phyloP scores from a whole-genome alignment of 2,888 invertebrate species.

The Perdita meconis region DNA sequence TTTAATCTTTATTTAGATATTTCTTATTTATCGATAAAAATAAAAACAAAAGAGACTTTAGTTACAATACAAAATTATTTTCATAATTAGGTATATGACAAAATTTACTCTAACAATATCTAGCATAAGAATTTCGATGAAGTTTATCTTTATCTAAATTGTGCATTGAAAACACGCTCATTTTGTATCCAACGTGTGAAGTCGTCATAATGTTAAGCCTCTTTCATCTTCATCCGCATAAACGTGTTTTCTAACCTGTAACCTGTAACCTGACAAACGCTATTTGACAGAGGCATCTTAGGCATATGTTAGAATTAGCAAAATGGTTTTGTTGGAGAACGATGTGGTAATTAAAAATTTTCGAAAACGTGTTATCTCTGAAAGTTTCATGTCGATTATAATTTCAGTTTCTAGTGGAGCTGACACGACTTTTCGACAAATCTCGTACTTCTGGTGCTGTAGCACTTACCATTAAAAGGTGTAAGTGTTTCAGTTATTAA shows the following conservation, averaged over 20 bases:
- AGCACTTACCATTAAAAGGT: conserved; percentile 96
- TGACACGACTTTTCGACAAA: conserved; percentile 94
- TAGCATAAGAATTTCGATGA: background rate
- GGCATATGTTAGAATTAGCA: conserved; percentile 78
- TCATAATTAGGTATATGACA: background rate
- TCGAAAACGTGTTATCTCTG: conserved; percentile 5
- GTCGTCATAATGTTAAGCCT: conserved; percentile 13
- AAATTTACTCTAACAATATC: background rate
- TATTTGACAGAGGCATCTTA: conserved; percentile 52
- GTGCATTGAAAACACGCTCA: background rate
- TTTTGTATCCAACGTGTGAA: conserved; percentile 13
- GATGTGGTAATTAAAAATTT: conserved; percentile 86
- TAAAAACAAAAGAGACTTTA: too few species aligned
- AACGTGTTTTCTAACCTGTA: conserved; percentile 25
- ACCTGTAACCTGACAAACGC: conserved; percentile 18
- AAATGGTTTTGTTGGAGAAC: conserved; percentile 89
- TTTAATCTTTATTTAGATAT: background rate
- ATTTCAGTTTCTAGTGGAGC: conserved; percentile 92
- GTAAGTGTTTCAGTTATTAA: conserved; percentile 87
- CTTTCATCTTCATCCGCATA: conserved; percentile 1
- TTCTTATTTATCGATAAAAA: background rate
- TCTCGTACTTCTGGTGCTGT: conserved; percentile 92
- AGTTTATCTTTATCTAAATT: too few species aligned
- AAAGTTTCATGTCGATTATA: conserved; percentile 60
- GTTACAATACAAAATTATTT: background rate